Evolutionary conservation across 2,113 vertebrate genomes (phyloP).

Genomic region (Daphoenositta chrysoptera): DNA sequence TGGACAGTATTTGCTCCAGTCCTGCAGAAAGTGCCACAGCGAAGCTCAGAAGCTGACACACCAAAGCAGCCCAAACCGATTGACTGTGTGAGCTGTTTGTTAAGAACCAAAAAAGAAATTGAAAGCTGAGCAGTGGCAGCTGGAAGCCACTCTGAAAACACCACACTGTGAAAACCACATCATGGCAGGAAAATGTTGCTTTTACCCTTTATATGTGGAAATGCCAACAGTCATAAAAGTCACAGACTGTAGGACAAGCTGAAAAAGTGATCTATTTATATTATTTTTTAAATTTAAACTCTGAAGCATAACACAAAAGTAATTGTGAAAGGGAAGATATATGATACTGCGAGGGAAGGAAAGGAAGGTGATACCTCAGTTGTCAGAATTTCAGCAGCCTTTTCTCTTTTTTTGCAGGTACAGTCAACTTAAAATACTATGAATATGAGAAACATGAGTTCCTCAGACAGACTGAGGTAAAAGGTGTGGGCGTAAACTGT

Average conservation of each 20-base stretch:
- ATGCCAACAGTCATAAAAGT: background rate
- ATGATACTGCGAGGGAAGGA: background rate
- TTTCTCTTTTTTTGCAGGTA: background rate
- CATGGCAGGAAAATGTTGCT: background rate
- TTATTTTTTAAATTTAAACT: background rate
- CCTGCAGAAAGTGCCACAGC: background rate
- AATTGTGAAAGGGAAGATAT: background rate
- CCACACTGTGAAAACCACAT: conserved; percentile 49
- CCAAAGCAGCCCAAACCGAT: background rate
- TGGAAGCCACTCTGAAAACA: conserved; percentile 5
- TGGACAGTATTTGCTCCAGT: background rate
- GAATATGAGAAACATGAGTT: background rate
- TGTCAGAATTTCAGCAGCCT: background rate
- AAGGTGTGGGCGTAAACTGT: background rate
- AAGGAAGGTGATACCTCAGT: background rate
- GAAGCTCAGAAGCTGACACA: background rate
- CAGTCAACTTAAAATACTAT: background rate
- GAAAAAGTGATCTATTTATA: background rate
- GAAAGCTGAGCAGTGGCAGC: background rate
- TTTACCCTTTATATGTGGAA: background rate
- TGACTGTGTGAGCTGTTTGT: conserved; percentile 8
- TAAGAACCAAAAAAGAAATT: conserved; percentile 17
- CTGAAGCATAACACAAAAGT: background rate
- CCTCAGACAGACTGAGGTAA: background rate
- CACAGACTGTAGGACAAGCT: background rate